These are phyloP conservation scores for Andrena dorsata DNA, from an alignment of 2,888 invertebrate species.

Conservation along the genomic window DNA sequence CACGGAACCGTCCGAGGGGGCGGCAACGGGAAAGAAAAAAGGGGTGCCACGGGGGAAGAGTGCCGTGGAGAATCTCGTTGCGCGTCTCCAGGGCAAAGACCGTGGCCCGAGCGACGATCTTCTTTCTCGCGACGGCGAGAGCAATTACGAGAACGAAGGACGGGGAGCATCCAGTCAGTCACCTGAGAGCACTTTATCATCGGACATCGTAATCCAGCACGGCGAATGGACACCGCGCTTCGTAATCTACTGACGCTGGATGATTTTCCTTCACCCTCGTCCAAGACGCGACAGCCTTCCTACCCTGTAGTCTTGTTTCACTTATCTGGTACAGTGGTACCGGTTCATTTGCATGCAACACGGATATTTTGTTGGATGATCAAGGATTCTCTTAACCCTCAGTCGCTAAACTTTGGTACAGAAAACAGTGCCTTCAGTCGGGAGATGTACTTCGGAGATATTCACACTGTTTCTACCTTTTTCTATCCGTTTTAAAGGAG, in stretches of 20 bases:
- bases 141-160: conserved; percentile 65
- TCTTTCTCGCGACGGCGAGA: conserved; percentile 59
- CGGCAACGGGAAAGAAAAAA: conserved; percentile 36
- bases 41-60: conserved; percentile 53
- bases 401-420: too few relatives aligned
- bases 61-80: conserved; percentile 59
- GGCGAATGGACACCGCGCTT: conserved; percentile 20
- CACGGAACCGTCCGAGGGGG: conserved; percentile 22
- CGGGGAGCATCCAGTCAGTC: conserved; percentile 62
- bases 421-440: too few relatives aligned
- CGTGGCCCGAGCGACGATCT: conserved; percentile 52
- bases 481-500: too few relatives aligned
- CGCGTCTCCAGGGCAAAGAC: conserved; percentile 60
- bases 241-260: conserved; percentile 38
- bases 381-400: neutral
- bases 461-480: too few relatives aligned
- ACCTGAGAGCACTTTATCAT: conserved; percentile 68
- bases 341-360: conserved; percentile 11
- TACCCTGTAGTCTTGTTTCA: neutral
- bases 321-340: neutral
- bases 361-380: neutral
- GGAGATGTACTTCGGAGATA: too few relatives aligned
- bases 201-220: conserved; percentile 63
- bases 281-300: too few relatives aligned
- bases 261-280: conserved; percentile 33